Evolutionary conservation across 2,797 vertebrate species (phyloP).

Genomic region (Acrocephalus scirpaceus): DNA sequence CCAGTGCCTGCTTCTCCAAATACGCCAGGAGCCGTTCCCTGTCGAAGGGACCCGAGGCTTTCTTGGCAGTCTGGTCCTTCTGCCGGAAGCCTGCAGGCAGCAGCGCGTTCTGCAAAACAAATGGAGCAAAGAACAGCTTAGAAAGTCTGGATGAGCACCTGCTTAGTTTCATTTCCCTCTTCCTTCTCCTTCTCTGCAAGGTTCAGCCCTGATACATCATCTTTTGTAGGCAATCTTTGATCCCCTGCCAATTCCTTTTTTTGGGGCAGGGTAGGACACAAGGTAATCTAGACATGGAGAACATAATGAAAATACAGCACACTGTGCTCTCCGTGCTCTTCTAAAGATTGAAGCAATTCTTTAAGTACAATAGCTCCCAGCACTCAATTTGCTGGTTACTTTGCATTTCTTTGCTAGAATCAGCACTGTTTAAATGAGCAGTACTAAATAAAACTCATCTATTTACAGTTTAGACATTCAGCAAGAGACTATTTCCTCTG

Average conservation of each 20-base stretch:
- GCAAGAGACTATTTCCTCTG: neutral
- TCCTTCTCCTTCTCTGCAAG: neutral
- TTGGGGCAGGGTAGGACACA: neutral
- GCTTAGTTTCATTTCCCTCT: neutral
- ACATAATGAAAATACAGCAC: neutral
- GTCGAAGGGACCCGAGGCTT: slow-evolving; percentile 83
- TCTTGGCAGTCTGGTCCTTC: slow-evolving; percentile 93
- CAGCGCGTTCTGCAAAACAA: slow-evolving; percentile 87
- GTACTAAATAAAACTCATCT: neutral
- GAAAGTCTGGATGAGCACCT: neutral
- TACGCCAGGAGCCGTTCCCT: slow-evolving; percentile 88
- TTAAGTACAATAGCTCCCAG: neutral
- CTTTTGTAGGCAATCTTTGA: neutral
- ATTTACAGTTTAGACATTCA: neutral
- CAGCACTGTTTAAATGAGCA: neutral
- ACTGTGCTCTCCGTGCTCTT: neutral
- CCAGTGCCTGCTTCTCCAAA: slow-evolving; percentile 94
- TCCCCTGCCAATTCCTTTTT: neutral
- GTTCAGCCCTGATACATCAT: neutral
- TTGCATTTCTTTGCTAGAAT: neutral
- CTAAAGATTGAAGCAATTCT: neutral
- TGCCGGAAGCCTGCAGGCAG: slow-evolving; percentile 94
- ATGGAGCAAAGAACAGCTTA: neutral
- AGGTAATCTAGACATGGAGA: neutral
- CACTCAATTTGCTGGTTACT: neutral